Percentiles rank a stretch among this genome's conserved stretches.
Conservation (phyloP, 1,140 invertebrate genomes). For the Zaprionus ghesquierei region DNA sequence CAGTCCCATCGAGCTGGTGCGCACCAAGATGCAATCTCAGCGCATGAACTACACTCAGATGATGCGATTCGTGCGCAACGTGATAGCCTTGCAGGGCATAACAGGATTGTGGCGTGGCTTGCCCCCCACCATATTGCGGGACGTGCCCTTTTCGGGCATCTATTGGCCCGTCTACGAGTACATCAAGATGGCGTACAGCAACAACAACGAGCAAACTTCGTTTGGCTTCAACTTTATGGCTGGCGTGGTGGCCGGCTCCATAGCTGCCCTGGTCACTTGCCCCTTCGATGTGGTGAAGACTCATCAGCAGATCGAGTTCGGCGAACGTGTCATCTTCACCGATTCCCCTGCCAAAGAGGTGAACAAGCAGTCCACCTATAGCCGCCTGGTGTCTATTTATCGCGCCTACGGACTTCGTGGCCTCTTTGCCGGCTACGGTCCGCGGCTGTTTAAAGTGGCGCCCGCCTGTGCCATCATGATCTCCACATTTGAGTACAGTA, state of each 20-base stretch:
- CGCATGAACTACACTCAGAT: slow-evolving; percentile 92
- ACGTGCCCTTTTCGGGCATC: slow-evolving; percentile 98
- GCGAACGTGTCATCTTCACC: slow-evolving; percentile 91
- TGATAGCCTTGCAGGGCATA: slow-evolving; percentile 89
- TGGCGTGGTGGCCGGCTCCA: slow-evolving; percentile 93
- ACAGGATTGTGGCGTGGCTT: slow-evolving; percentile 94
- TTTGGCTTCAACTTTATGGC: slow-evolving; percentile 92
- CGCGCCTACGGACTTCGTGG: slow-evolving; percentile 87
- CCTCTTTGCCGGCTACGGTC: slow-evolving; percentile 91
- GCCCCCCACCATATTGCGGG: slow-evolving; percentile 94
- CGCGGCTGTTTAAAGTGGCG: slow-evolving; percentile 95
- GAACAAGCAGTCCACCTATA: slow-evolving; percentile 59
- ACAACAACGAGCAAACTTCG: slow-evolving; percentile 86
- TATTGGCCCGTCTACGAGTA: slow-evolving; percentile 98
- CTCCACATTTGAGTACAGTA: slow-evolving; percentile 96
- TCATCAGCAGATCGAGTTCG: slow-evolving; percentile 97
- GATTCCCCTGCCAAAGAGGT: slow-evolving; percentile 83
- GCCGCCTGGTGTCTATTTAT: slow-evolving; percentile 87
- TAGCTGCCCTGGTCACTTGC: slow-evolving; percentile 94
- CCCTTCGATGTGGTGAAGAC: slow-evolving; percentile 99
- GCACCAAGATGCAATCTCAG: slow-evolving; percentile 99
- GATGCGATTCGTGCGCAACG: slow-evolving; percentile 82
- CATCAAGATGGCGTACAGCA: slow-evolving; percentile 86
- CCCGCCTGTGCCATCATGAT: slow-evolving; percentile 99
- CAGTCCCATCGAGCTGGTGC: slow-evolving; percentile 96